phyloP scores from a whole-genome alignment of 2,113 vertebrate genomes.

The Hiodon alosoides region DNA sequence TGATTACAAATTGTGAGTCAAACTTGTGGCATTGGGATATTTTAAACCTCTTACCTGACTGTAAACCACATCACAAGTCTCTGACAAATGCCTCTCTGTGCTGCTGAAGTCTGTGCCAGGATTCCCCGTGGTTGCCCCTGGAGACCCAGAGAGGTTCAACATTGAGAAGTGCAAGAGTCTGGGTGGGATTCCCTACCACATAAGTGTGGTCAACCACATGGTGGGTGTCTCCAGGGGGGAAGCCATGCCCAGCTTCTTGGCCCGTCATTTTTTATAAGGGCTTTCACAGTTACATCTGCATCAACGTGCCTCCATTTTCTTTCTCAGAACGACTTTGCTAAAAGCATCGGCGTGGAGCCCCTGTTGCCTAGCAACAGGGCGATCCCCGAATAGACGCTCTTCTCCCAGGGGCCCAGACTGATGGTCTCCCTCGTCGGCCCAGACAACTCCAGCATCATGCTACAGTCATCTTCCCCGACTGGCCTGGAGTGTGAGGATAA shows the following conservation, averaged over 20 bases:
- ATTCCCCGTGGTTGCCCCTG: constrained; percentile 52
- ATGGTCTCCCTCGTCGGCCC: too few species aligned
- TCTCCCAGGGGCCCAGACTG: constrained; percentile 31
- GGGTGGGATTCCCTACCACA: constrained; percentile 62
- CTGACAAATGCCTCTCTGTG: not conserved
- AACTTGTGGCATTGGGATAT: too few species aligned
- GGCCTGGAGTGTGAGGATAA: too few species aligned
- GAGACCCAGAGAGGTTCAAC: constrained; percentile 61
- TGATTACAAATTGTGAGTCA: too few species aligned
- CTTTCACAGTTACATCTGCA: not conserved
- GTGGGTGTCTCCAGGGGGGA: constrained; percentile 32
- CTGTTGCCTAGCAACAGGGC: constrained; percentile 50
- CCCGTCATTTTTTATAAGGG: not conserved
- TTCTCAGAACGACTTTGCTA: constrained; percentile 55
- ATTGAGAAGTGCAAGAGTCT: constrained; percentile 50
- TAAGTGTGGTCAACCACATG: constrained; percentile 62
- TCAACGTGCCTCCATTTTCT: constrained; percentile 1
- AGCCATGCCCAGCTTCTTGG: not conserved
- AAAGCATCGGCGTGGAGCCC: constrained; percentile 39
- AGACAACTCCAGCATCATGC: too few species aligned
- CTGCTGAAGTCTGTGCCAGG: constrained; percentile 39
- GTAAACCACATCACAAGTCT: too few species aligned
- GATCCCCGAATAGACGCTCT: constrained; percentile 32
- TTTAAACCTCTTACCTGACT: too few species aligned
- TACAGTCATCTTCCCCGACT: too few species aligned